These are phyloP conservation scores for Ephialtes manifestator DNA, from an alignment of 2,888 invertebrate species.

Conservation along the genomic window DNA sequence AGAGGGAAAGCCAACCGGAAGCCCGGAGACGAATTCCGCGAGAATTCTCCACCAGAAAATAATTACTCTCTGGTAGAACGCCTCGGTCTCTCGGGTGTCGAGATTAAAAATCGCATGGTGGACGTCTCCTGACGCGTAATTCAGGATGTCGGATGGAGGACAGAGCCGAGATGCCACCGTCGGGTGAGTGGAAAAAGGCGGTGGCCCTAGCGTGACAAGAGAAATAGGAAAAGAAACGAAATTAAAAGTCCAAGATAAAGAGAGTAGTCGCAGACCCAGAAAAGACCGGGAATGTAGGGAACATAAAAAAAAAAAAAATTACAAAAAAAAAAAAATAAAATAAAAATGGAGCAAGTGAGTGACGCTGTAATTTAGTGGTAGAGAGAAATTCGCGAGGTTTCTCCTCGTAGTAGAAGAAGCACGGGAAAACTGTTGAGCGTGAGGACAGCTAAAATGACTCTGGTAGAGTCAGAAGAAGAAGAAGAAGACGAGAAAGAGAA, in stretches of 20 bases:
- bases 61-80: conserved; percentile 60
- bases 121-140: conserved; percentile 51
- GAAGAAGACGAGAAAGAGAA: conserved; percentile 44
- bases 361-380: conserved; percentile 66
- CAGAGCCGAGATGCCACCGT: conserved; percentile 53
- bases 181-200: conserved; percentile 9
- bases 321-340: conserved; percentile 40
- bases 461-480: conserved; percentile 39
- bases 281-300: conserved; percentile 7
- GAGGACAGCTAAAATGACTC: conserved; percentile 54
- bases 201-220: conserved; percentile 17
- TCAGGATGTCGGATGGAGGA: conserved; percentile 58
- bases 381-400: conserved; percentile 55
- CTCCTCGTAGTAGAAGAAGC: conserved; percentile 20
- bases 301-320: conserved; percentile 3
- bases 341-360: conserved; percentile 49
- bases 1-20: conserved; percentile 44
- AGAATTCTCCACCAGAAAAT: conserved; percentile 58
- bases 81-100: conserved; percentile 38
- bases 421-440: conserved; percentile 44
- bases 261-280: conserved; percentile 1
- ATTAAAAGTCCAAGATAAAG: conserved; percentile 54
- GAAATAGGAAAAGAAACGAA: conserved; percentile 49
- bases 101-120: conserved; percentile 60
- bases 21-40: conserved; percentile 51